phyloP scores from a whole-genome alignment of 2,888 invertebrate genomes.

The Pycnomerus fuliginosus region DNA sequence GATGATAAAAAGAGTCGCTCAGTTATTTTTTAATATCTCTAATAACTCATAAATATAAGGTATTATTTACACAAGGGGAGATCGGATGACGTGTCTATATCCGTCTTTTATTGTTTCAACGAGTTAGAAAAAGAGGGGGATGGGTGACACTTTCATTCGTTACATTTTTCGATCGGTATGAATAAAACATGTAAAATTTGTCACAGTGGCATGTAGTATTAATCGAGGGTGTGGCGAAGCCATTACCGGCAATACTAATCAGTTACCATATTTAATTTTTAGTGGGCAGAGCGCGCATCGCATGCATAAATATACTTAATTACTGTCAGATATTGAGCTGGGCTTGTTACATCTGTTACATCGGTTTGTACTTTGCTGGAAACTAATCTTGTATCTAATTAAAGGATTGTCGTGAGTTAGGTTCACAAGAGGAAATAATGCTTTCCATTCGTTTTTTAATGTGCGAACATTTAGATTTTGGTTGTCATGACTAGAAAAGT shows the following conservation, averaged over 20 bases:
- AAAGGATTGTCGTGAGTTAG: too few species aligned
- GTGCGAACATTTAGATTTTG: too few species aligned
- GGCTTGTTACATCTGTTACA: too few species aligned
- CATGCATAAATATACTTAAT: conserved; percentile 24
- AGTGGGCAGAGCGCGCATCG: conserved; percentile 27
- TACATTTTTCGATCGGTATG: conserved; percentile 28
- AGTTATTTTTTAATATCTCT: conserved; percentile 35
- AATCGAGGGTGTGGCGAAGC: conserved; percentile 36
- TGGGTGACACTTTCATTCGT: conserved; percentile 11
- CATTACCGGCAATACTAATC: conserved; percentile 38
- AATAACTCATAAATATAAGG: conserved; percentile 36
- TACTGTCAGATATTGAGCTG: too few species aligned
- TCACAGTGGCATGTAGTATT: conserved; percentile 36
- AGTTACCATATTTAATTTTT: conserved; percentile 37
- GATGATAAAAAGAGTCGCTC: too few species aligned
- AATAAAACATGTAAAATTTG: conserved; percentile 38
- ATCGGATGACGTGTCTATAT: conserved; percentile 3
- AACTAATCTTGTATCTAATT: too few species aligned
- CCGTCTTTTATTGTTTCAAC: conserved; percentile 7
- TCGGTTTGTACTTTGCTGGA: too few species aligned
- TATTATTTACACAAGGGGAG: conserved; percentile 27
- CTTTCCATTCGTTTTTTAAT: too few species aligned
- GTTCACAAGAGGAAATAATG: too few species aligned
- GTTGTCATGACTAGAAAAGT: too few species aligned
- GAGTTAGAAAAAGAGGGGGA: conserved; percentile 6